Evolutionary conservation across 2,797 vertebrate genomes (phyloP).

Genomic region (Smutsia gigantea): DNA sequence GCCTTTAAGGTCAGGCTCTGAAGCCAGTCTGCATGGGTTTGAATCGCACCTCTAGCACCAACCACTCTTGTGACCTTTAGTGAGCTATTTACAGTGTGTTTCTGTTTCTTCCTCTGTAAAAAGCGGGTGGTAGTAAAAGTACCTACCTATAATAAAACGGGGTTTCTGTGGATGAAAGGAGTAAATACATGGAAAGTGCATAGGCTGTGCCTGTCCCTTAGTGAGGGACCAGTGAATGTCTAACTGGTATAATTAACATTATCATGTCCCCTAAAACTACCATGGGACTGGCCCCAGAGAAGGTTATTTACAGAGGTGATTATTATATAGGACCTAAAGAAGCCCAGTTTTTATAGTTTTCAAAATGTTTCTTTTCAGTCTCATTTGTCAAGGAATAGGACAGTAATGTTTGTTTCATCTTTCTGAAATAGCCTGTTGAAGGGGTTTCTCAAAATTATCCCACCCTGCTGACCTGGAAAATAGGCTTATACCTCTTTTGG

Average conservation of each 20-base stretch:
- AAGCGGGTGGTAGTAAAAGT: background rate
- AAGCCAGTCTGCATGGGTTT: background rate
- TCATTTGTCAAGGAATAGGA: background rate
- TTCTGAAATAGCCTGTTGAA: background rate
- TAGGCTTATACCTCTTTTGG: background rate
- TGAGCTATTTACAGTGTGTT: background rate
- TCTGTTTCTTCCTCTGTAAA: constrained; percentile 13
- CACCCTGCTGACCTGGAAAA: background rate
- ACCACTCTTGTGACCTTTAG: background rate
- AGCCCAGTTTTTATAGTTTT: background rate
- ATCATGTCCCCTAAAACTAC: background rate
- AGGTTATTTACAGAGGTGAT: background rate
- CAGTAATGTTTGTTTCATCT: background rate
- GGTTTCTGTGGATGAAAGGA: background rate
- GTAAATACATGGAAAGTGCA: background rate
- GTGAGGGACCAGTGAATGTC: background rate
- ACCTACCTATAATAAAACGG: background rate
- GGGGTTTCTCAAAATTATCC: background rate
- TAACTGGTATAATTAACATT: background rate
- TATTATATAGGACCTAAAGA: background rate
- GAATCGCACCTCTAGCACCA: background rate
- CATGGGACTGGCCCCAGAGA: background rate
- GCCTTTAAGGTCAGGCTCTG: background rate
- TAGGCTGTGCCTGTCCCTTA: background rate
- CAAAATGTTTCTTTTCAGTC: background rate